Conservation (phyloP, 1,140 invertebrate genomes). For the Drosophila pallidifrons region DNA sequence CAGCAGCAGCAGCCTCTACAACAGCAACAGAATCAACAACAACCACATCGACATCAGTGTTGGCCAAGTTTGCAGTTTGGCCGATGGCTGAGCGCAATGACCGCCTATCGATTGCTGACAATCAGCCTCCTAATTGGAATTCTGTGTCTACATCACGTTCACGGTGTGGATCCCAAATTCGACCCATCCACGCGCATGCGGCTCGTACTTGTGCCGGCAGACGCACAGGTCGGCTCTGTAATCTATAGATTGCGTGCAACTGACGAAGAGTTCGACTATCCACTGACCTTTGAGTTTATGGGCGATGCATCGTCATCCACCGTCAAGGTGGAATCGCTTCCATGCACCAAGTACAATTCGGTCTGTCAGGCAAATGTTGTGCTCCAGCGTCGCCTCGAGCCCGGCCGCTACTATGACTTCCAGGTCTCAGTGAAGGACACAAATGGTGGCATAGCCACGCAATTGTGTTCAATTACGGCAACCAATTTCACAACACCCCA, state of each 20-base stretch:
- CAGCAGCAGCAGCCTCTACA: neutral
- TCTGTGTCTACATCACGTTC: constrained; percentile 76
- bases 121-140: constrained; percentile 82
- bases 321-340: constrained; percentile 91
- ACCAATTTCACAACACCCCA: constrained; percentile 92
- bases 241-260: constrained; percentile 94
- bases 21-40: constrained; percentile 24
- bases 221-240: constrained; percentile 92
- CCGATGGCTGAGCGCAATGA: constrained; percentile 74
- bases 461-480: constrained; percentile 92
- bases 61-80: constrained; percentile 46
- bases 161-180: constrained; percentile 90
- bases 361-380: constrained; percentile 94
- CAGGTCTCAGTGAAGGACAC: constrained; percentile 91
- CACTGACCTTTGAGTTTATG: constrained; percentile 91
- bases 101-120: constrained; percentile 81
- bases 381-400: constrained; percentile 89
- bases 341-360: constrained; percentile 92
- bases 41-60: constrained; percentile 38
- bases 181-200: constrained; percentile 92
- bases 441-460: constrained; percentile 90
- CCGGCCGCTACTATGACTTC: constrained; percentile 93
- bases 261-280: constrained; percentile 94
- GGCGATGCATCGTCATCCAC: constrained; percentile 89
- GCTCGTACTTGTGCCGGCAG: constrained; percentile 91